Conservation (phyloP, 2,888 invertebrate species). For the Amphipoea oculea region DNA sequence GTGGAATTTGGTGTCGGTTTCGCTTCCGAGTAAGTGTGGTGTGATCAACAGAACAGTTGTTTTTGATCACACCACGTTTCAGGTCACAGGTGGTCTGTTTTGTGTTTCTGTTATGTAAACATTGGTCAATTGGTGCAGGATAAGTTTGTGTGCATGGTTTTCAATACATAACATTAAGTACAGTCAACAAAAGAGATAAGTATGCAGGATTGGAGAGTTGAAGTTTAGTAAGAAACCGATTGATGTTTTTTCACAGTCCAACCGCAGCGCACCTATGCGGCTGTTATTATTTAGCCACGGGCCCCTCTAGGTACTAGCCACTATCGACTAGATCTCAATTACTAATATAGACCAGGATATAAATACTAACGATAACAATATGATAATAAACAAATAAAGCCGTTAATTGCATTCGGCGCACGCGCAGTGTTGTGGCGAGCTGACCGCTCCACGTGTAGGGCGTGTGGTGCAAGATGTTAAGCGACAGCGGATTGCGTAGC, state of each 20-base stretch:
- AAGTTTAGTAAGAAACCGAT: too few relatives aligned
- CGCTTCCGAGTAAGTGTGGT: conserved; percentile 14
- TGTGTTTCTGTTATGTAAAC: neutral
- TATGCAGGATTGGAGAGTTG: too few relatives aligned
- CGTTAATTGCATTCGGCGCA: conserved; percentile 62
- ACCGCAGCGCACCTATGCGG: too few relatives aligned
- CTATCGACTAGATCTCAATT: neutral
- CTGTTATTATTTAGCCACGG: too few relatives aligned
- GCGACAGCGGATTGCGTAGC: conserved; percentile 22
- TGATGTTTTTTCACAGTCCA: too few relatives aligned
- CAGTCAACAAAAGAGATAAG: too few relatives aligned
- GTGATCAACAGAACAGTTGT: conserved; percentile 25
- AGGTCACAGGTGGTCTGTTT: conserved; percentile 1
- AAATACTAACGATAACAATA: conserved; percentile 37
- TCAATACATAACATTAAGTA: neutral
- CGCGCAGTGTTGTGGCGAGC: conserved; percentile 52
- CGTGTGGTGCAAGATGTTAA: conserved; percentile 17
- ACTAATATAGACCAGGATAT: conserved; percentile 15
- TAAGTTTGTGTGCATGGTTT: neutral
- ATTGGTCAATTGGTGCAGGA: neutral
- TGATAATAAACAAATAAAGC: conserved; percentile 55
- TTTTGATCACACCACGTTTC: neutral
- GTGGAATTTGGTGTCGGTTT: conserved; percentile 32
- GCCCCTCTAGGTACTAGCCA: neutral
- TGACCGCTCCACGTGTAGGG: conserved; percentile 61